Evolutionary conservation across 2,113 vertebrate genomes (phyloP).

Genomic region (Leptodactylus fuscus): DNA sequence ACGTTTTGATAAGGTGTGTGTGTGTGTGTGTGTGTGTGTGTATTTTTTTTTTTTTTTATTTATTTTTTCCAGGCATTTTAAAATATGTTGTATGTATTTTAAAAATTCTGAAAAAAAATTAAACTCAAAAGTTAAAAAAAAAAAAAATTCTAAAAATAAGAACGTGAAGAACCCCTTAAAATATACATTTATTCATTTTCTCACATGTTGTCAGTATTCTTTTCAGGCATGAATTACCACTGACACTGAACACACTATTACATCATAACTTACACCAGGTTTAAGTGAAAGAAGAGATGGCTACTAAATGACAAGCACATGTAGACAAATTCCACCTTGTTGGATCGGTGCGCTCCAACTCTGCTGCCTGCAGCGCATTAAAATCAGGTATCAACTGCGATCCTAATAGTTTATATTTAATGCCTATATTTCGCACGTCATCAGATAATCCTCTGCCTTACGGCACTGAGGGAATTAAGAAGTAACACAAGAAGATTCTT

Average conservation of each 20-base stretch:
- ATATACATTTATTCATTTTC: not conserved
- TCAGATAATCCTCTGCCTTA: slow-evolving; percentile 35
- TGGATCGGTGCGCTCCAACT: slow-evolving; percentile 28
- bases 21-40: no score
- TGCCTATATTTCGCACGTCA: slow-evolving; percentile 42
- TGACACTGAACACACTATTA: not conserved
- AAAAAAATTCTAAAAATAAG: not conserved
- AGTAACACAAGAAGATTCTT: slow-evolving; percentile 55
- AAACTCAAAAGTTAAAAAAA: not conserved
- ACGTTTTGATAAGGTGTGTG: no score
- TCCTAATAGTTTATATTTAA: slow-evolving; percentile 38
- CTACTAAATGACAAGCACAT: slow-evolving; percentile 40
- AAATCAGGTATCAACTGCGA: not conserved
- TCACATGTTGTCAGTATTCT: not conserved
- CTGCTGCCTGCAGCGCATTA: slow-evolving; percentile 1
- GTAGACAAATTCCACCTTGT: slow-evolving; percentile 11
- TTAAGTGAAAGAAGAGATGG: slow-evolving; percentile 21
- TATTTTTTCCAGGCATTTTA: no score
- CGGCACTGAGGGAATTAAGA: slow-evolving; percentile 1
- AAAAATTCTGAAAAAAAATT: no score
- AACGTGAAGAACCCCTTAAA: no score
- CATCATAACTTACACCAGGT: not conserved
- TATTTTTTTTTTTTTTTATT: no score
- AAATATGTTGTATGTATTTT: no score
- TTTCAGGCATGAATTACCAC: slow-evolving; percentile 6